Evolutionary conservation across 2,888 invertebrate genomes (phyloP).

Genomic region (Apodemia mormo): DNA sequence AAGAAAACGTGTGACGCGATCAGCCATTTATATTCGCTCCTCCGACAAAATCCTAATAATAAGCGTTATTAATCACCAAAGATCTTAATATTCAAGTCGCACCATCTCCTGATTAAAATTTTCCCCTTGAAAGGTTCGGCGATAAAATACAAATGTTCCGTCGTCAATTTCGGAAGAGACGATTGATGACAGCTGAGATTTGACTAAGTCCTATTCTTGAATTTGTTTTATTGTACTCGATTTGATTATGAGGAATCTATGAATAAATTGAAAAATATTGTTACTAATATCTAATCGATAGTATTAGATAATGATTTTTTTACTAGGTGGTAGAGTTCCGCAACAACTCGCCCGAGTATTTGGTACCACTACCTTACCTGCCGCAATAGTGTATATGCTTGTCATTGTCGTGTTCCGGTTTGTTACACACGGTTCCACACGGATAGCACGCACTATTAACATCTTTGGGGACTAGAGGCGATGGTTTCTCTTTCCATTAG

Average conservation of each 20-base stretch:
- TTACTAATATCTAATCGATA: too few species aligned
- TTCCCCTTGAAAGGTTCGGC: conserved; percentile 49
- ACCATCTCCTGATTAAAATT: conserved; percentile 50
- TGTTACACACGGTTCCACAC: too few species aligned
- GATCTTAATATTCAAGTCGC: conserved; percentile 42
- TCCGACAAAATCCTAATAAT: conserved; percentile 29
- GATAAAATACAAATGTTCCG: conserved; percentile 62
- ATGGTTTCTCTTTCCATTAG: too few species aligned
- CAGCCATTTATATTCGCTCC: conserved; percentile 15
- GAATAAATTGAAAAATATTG: too few species aligned
- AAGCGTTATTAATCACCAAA: conserved; percentile 41
- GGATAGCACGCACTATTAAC: too few species aligned
- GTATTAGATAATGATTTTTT: too few species aligned
- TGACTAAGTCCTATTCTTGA: background rate
- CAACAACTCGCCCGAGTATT: too few species aligned
- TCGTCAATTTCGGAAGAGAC: conserved; percentile 51
- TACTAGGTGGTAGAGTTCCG: too few species aligned
- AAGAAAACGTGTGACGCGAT: conserved; percentile 17
- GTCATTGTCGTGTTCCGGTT: too few species aligned
- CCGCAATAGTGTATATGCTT: too few species aligned
- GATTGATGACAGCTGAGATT: conserved; percentile 38
- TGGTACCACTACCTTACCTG: too few species aligned
- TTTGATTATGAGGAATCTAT: conserved; percentile 6
- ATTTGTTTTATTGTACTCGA: conserved; percentile 3
- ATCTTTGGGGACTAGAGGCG: too few species aligned